A percentile compares a stretch with the other conserved stretches of the same genome.
Conservation (phyloP, 1,140 invertebrate genomes). For the Charaxes varanes region DNA sequence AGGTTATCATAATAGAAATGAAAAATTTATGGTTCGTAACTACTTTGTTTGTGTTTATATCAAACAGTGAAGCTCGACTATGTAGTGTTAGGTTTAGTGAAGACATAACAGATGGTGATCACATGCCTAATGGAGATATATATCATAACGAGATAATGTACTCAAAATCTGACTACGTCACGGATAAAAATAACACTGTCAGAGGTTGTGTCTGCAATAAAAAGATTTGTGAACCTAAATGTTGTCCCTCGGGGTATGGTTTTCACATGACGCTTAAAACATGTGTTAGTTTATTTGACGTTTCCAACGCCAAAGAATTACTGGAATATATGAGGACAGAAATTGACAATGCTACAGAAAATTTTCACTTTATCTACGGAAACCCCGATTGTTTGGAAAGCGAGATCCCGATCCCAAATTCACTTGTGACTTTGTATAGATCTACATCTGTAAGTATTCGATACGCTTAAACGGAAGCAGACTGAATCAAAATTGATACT, state of each 20-base stretch:
- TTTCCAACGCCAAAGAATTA: slow-evolving; percentile 29
- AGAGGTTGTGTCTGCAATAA: slow-evolving; percentile 34
- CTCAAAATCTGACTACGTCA: slow-evolving; percentile 25
- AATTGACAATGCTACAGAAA: slow-evolving; percentile 18
- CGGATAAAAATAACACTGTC: slow-evolving; percentile 17
- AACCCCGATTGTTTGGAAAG: slow-evolving; percentile 30
- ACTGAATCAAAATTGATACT: no score
- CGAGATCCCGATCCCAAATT: no score
- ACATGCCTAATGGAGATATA: slow-evolving; percentile 23
- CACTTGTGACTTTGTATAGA: background rate
- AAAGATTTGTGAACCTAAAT: slow-evolving; percentile 31
- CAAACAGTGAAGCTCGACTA: slow-evolving; percentile 5
- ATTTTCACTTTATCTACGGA: slow-evolving; percentile 27
- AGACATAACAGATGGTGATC: slow-evolving; percentile 30
- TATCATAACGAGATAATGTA: slow-evolving; percentile 23
- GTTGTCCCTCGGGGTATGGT: slow-evolving; percentile 29
- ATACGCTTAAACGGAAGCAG: no score
- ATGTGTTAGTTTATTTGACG: slow-evolving; percentile 19
- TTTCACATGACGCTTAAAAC: slow-evolving; percentile 13
- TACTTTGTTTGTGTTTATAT: slow-evolving; percentile 9
- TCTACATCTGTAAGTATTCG: slow-evolving; percentile 5
- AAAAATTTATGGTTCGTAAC: slow-evolving; percentile 6
- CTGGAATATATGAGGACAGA: slow-evolving; percentile 18
- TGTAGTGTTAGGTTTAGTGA: slow-evolving; percentile 21
- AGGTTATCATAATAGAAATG: slow-evolving; percentile 1